Evolutionary conservation across 2,888 invertebrate species (phyloP).

Genomic region (Sepiola atlantica): DNA sequence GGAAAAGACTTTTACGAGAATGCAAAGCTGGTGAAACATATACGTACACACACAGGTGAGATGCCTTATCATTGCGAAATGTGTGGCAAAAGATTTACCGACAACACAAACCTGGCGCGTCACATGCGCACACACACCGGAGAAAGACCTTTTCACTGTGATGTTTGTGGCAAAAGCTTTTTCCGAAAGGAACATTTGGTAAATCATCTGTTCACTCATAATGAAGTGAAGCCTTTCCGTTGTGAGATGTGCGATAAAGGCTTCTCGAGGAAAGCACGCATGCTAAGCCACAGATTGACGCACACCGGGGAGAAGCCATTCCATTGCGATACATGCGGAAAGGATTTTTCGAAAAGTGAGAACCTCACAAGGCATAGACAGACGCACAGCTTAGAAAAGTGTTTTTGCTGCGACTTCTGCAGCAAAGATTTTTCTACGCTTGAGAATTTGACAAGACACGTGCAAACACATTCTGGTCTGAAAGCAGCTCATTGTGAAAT

Average conservation of each 20-base stretch:
- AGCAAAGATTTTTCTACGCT: neutral
- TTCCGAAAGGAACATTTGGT: neutral
- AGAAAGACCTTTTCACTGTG: neutral
- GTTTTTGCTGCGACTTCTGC: neutral
- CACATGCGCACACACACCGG: neutral
- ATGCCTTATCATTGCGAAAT: neutral
- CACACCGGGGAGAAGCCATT: conserved; percentile 33
- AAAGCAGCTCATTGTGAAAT: neutral
- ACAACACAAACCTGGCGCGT: neutral
- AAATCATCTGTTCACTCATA: neutral
- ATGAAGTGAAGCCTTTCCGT: neutral
- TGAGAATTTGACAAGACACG: neutral
- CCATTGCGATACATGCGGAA: neutral
- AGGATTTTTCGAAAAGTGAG: neutral
- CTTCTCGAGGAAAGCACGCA: neutral
- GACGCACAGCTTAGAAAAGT: neutral
- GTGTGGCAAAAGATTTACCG: neutral
- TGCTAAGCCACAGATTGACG: neutral
- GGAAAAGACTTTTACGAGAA: neutral
- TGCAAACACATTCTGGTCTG: neutral
- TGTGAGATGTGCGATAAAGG: neutral
- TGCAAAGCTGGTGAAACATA: neutral
- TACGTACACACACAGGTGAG: neutral
- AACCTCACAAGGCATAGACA: neutral
- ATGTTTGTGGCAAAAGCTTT: neutral